These are phyloP conservation scores for Tortricodes alternella DNA, from an alignment of 2,888 invertebrate genomes.

Conservation along the genomic window DNA sequence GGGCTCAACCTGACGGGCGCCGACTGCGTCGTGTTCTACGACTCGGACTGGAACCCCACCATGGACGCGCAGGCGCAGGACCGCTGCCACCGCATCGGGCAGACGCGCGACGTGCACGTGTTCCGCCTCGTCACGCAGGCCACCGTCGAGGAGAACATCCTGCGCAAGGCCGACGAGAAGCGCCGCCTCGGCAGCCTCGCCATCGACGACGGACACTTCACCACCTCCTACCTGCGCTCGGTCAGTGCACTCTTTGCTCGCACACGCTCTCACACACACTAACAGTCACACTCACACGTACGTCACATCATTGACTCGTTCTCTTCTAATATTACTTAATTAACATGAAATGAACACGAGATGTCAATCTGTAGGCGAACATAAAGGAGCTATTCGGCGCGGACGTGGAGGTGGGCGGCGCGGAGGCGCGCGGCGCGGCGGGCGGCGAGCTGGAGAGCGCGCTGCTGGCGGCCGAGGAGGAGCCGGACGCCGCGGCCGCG, in stretches of 20 bases:
- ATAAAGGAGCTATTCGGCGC: constrained; percentile 94
- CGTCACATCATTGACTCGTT: not conserved
- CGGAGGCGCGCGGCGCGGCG: constrained; percentile 83
- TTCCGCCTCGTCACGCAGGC: constrained; percentile 98
- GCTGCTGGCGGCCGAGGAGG: constrained; percentile 96
- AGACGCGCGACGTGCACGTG: constrained; percentile 99
- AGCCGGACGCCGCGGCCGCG: constrained; percentile 96
- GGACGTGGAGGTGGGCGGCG: constrained; percentile 60
- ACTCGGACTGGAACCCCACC: constrained; percentile 99
- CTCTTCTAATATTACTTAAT: not conserved
- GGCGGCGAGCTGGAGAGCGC: constrained; percentile 89
- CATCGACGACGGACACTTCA: constrained; percentile 99
- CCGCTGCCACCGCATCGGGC: constrained; percentile 99
- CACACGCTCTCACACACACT: not conserved
- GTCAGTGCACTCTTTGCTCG: constrained; percentile 42
- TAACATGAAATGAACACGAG: not conserved
- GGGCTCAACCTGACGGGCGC: constrained; percentile 99
- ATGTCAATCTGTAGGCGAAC: constrained; percentile 84
- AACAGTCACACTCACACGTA: not conserved
- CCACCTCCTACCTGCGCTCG: constrained; percentile 96
- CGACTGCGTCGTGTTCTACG: constrained; percentile 99
- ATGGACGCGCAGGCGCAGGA: constrained; percentile 98
- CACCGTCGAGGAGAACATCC: constrained; percentile 99
- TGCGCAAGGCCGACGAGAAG: constrained; percentile 99
- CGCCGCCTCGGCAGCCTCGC: constrained; percentile 97